Evolutionary conservation across 2,797 vertebrate genomes (phyloP).

Genomic region (Coranthus polyacanthus): DNA sequence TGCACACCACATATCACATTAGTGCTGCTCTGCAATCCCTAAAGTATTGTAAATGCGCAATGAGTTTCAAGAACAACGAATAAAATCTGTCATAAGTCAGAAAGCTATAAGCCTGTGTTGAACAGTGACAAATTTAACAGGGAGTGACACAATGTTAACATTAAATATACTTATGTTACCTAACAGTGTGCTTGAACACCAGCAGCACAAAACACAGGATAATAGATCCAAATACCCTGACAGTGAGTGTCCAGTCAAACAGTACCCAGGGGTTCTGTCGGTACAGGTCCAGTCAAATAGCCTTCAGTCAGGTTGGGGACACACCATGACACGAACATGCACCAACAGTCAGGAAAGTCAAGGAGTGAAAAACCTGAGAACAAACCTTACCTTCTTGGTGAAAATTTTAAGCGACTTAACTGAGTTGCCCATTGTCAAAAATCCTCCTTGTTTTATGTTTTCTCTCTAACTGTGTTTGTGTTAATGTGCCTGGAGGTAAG

Average conservation of each 20-base stretch:
- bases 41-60: background rate
- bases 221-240: constrained; percentile 8
- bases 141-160: background rate
- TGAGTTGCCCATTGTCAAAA: constrained; percentile 94
- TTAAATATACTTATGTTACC: constrained; percentile 6
- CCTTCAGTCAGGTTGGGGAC: constrained; percentile 39
- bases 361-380: constrained; percentile 53
- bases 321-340: constrained; percentile 65
- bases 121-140: constrained; percentile 7
- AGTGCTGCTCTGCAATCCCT: background rate
- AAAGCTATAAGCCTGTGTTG: too few relatives aligned
- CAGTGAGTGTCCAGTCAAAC: too few relatives aligned
- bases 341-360: constrained; percentile 45
- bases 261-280: constrained; percentile 45
- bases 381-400: constrained; percentile 95
- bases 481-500: constrained; percentile 55
- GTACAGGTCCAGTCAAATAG: constrained; percentile 57
- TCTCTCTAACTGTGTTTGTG: constrained; percentile 66
- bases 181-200: constrained; percentile 1
- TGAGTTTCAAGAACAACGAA: too few relatives aligned
- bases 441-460: constrained; percentile 73
- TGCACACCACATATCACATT: constrained; percentile 6
- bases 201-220: constrained; percentile 18
- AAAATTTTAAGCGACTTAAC: constrained; percentile 96
- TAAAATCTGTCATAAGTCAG: too few relatives aligned